A percentile compares a stretch with the other conserved stretches of the same genome.
These are phyloP conservation scores for Tychaedon coryphoeus DNA, from an alignment of 2,113 vertebrate species.

Conservation along the genomic window DNA sequence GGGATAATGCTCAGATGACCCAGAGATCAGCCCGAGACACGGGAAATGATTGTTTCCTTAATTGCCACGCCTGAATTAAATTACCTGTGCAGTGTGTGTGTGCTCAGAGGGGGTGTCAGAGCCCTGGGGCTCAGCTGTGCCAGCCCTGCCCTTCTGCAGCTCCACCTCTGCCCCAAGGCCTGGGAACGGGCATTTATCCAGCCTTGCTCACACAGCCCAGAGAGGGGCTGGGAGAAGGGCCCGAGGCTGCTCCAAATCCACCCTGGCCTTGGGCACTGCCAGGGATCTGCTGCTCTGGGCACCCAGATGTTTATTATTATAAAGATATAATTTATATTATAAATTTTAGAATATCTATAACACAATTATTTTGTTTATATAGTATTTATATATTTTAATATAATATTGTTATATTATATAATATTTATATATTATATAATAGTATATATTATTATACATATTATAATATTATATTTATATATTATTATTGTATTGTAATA, in stretches of 20 bases:
- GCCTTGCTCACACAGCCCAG: accelerated
- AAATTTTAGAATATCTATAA: too few relatives aligned
- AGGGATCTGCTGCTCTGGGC: neutral
- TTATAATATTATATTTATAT: too few relatives aligned
- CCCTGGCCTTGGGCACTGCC: neutral
- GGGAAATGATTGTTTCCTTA: conserved; percentile 53
- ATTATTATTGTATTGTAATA: too few relatives aligned
- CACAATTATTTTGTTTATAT: too few relatives aligned
- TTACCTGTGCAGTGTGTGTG: neutral
- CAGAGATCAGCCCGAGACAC: conserved; percentile 16
- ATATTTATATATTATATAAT: too few relatives aligned
- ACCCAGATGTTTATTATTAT: too few relatives aligned
- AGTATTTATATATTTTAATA: too few relatives aligned
- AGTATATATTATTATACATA: too few relatives aligned
- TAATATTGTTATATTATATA: too few relatives aligned
- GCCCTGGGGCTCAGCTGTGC: neutral
- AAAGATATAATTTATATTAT: too few relatives aligned
- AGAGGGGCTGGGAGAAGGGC: neutral
- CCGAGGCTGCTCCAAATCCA: neutral
- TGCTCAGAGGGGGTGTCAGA: neutral
- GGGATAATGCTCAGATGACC: conserved; percentile 20
- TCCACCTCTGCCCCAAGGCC: too few relatives aligned
- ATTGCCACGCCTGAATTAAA: conserved; percentile 33
- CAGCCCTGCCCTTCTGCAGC: neutral
- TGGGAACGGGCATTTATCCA: accelerated